Conservation (phyloP, 2,113 vertebrate species). For the Pterophyllum scalare region DNA sequence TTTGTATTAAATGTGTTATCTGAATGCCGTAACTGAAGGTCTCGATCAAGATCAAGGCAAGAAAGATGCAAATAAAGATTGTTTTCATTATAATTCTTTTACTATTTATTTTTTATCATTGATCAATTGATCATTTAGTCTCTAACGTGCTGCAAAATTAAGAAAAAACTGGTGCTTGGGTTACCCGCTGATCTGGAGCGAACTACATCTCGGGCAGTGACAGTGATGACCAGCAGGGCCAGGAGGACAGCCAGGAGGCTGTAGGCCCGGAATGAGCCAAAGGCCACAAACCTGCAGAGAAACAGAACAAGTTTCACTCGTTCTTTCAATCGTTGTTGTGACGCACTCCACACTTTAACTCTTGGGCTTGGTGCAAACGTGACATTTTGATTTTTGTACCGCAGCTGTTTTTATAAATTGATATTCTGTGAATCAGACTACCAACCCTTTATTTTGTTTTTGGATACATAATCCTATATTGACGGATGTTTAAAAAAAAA, state of each 20-base stretch:
- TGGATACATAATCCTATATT: fast-evolving
- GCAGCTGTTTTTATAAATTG: neutral
- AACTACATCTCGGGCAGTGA: constrained; percentile 83
- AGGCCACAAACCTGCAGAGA: constrained; percentile 85
- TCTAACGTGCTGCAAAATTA: too few species aligned
- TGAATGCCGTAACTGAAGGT: fast-evolving
- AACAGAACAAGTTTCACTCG: neutral
- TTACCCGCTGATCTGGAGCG: constrained; percentile 86
- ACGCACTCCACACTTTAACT: fast-evolving
- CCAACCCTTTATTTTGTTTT: neutral
- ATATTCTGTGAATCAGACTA: too few species aligned
- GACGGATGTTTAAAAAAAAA: fast-evolving
- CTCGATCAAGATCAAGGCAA: neutral
- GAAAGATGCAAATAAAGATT: too few species aligned
- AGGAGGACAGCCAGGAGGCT: constrained; percentile 84
- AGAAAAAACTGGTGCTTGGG: neutral
- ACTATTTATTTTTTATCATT: neutral
- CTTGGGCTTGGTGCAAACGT: too few species aligned
- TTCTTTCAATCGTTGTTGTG: fast-evolving
- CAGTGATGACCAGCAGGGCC: constrained; percentile 81
- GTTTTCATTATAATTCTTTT: neutral
- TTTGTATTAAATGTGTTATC: neutral
- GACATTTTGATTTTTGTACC: neutral
- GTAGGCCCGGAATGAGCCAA: constrained; percentile 86
- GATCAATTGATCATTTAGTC: neutral